These are phyloP conservation scores for Grammomys surdaster DNA, from an alignment of 2,113 vertebrate species.

Conservation along the genomic window DNA sequence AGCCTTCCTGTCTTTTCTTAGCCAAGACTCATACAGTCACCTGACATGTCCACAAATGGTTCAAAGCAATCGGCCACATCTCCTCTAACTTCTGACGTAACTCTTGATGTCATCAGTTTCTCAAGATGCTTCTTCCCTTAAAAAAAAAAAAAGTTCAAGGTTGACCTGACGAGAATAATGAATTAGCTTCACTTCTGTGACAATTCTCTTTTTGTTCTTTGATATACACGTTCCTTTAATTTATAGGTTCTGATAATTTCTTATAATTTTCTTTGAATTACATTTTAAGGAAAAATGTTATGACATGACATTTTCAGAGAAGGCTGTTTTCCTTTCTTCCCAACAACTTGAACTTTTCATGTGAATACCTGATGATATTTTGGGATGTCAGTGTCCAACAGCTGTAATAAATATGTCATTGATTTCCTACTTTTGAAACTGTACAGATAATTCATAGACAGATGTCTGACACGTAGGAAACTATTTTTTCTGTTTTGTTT, in stretches of 20 bases:
- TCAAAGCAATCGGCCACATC: neutral
- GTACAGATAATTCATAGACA: neutral
- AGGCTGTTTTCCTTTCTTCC: conserved; percentile 27
- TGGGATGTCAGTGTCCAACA: neutral
- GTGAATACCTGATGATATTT: neutral
- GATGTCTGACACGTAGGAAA: neutral
- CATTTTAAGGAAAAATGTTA: neutral
- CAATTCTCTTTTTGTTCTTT: neutral
- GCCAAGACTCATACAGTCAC: neutral
- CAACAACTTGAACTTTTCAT: neutral
- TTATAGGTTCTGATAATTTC: neutral
- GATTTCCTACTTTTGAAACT: neutral
- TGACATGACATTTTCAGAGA: neutral
- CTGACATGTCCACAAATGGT: neutral
- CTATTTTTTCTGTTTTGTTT: neutral
- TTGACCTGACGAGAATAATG: neutral
- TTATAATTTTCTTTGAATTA: neutral
- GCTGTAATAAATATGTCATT: neutral
- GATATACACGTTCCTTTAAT: neutral
- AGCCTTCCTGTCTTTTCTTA: conserved; percentile 26
- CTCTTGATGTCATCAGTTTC: neutral
- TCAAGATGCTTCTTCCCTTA: neutral
- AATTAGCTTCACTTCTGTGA: neutral
- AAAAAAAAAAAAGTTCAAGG: neutral
- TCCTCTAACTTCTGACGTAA: conserved; percentile 6